These are phyloP conservation scores for Chymomyza costata DNA, from an alignment of 1,140 invertebrate genomes.

Conservation along the genomic window DNA sequence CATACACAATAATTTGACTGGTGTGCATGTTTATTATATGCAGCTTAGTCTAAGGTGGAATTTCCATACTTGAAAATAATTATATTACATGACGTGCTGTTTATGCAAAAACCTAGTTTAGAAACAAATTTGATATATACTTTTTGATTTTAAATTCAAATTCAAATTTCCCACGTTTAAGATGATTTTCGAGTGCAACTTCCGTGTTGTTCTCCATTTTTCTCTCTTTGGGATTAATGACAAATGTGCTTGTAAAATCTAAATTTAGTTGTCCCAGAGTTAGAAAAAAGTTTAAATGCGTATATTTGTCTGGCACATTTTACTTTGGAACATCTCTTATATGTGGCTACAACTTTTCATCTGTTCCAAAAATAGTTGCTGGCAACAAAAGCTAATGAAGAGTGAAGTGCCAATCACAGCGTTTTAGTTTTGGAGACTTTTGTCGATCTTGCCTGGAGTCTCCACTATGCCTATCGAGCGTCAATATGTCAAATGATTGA, in stretches of 20 bases:
- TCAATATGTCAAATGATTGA: slow-evolving; percentile 52
- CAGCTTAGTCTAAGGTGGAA: background rate
- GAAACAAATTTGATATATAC: slow-evolving; percentile 25
- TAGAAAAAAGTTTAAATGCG: no score
- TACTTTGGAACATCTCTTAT: slow-evolving; percentile 11
- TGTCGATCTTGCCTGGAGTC: slow-evolving; percentile 1
- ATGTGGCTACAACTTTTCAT: slow-evolving; percentile 3
- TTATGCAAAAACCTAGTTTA: slow-evolving; percentile 15
- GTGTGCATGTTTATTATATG: slow-evolving; percentile 33
- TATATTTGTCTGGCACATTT: slow-evolving; percentile 12
- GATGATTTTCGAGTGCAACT: no score
- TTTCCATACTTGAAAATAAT: background rate
- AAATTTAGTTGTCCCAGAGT: no score
- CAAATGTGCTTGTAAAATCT: no score
- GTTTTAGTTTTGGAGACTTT: background rate
- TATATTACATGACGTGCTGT: background rate
- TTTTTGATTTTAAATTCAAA: no score
- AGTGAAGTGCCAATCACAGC: background rate
- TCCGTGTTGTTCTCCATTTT: no score
- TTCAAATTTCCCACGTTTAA: no score
- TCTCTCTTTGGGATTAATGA: no score
- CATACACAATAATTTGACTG: slow-evolving; percentile 37
- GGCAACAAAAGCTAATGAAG: background rate
- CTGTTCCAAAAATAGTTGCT: slow-evolving; percentile 1
- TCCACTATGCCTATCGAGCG: slow-evolving; percentile 30